These are phyloP conservation scores for Helostoma temminkii DNA, from an alignment of 2,797 vertebrate species.

Conservation along the genomic window DNA sequence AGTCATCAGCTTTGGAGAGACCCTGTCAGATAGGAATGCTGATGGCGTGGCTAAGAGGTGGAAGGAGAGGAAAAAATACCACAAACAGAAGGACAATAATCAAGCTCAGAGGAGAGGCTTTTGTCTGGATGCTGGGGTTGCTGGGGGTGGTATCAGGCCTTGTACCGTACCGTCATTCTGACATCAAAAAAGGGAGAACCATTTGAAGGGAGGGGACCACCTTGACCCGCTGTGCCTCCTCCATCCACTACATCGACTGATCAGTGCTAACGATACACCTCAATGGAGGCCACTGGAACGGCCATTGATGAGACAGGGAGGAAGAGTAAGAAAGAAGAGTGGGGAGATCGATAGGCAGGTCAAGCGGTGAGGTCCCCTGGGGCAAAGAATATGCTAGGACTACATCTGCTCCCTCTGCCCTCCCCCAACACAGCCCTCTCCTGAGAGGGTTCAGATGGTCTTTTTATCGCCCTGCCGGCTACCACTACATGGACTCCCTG, in stretches of 20 bases:
- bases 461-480: slow-evolving; percentile 78
- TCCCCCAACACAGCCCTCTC: slow-evolving; percentile 52
- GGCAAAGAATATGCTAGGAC: slow-evolving; percentile 60
- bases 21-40: slow-evolving; percentile 56
- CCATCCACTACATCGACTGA: slow-evolving; percentile 20
- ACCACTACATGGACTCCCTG: slow-evolving; percentile 71
- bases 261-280: slow-evolving; percentile 76
- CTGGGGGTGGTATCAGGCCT: slow-evolving; percentile 20
- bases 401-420: slow-evolving; percentile 74
- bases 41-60: slow-evolving; percentile 38
- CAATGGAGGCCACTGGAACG: slow-evolving; percentile 53
- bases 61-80: slow-evolving; percentile 30
- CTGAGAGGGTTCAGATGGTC: slow-evolving; percentile 78
- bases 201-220: not conserved
- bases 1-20: slow-evolving; percentile 61
- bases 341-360: slow-evolving; percentile 70
- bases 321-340: slow-evolving; percentile 53
- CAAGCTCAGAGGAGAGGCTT: slow-evolving; percentile 19
- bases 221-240: not conserved
- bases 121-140: not conserved
- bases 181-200: not conserved
- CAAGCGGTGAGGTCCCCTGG: slow-evolving; percentile 65
- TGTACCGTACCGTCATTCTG: slow-evolving; percentile 7
- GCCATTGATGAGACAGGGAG: slow-evolving; percentile 50
- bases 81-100: slow-evolving; percentile 26